Evolutionary conservation across 2,797 vertebrate species (phyloP).

Genomic region (Crocidura indochinensis): DNA sequence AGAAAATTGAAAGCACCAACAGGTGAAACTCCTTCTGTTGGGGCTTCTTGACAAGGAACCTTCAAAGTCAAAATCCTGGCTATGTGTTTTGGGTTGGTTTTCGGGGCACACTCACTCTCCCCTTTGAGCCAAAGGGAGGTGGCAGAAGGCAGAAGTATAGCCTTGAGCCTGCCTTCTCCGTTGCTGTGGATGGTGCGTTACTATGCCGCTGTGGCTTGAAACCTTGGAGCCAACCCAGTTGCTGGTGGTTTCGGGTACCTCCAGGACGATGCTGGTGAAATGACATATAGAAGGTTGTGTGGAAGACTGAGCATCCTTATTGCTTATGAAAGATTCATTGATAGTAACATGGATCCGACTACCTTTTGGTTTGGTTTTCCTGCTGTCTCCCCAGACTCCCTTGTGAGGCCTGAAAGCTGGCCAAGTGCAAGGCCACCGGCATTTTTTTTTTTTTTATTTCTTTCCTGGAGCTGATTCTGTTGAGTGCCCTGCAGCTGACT

Average conservation of each 20-base stretch:
- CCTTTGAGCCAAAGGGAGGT: conserved; percentile 23
- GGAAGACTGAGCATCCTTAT: conserved; percentile 56
- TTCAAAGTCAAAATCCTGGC: not conserved
- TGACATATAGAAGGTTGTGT: conserved; percentile 69
- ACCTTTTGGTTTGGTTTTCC: conserved; percentile 79
- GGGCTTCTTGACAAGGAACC: not conserved
- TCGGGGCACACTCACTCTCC: not conserved
- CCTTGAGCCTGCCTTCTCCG: conserved; percentile 42
- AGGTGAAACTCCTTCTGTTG: conserved; percentile 17
- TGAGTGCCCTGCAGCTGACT: conserved; percentile 84
- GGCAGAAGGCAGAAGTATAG: not conserved
- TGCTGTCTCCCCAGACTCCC: conserved; percentile 88
- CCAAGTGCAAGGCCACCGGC: conserved; percentile 89
- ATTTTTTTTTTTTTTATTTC: too few species aligned
- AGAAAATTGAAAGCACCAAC: conserved; percentile 65
- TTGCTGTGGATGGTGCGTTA: conserved; percentile 62
- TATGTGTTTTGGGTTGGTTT: not conserved
- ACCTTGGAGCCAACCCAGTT: conserved; percentile 59
- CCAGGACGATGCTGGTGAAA: conserved; percentile 56
- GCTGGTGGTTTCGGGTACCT: conserved; percentile 38
- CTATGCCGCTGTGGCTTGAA: conserved; percentile 51
- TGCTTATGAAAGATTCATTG: conserved; percentile 80
- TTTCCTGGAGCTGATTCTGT: conserved; percentile 87
- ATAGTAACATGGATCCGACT: conserved; percentile 71
- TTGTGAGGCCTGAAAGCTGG: conserved; percentile 86